These are phyloP conservation scores for Epinephelus cyanopodus DNA, from an alignment of 2,113 vertebrate genomes.

Conservation along the genomic window DNA sequence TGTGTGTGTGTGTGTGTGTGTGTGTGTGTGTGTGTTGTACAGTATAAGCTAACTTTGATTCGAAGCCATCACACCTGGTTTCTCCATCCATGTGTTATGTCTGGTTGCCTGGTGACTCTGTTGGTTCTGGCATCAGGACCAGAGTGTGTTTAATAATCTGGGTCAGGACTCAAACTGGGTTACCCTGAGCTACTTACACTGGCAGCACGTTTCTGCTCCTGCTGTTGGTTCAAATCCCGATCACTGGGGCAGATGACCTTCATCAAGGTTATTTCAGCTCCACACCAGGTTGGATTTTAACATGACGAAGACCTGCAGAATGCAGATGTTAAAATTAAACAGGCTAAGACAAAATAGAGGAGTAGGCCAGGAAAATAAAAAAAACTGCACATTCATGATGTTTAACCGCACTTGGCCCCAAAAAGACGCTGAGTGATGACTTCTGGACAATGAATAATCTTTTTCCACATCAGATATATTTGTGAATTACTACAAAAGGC, in stretches of 20 bases:
- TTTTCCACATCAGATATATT: not conserved
- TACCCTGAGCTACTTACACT: conserved; percentile 26
- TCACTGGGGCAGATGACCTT: not conserved
- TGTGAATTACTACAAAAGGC: not conserved
- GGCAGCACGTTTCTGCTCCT: not conserved
- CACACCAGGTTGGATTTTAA: not conserved
- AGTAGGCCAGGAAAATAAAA: not conserved
- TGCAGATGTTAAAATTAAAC: not conserved
- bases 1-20: not conserved
- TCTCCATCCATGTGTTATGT: conserved; percentile 38
- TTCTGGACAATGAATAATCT: not conserved
- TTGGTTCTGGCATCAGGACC: conserved; percentile 37
- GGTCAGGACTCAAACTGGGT: conserved; percentile 43
- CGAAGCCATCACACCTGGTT: conserved; percentile 32
- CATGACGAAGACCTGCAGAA: not conserved
- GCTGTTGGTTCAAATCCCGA: not conserved
- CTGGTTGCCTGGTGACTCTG: conserved; percentile 44
- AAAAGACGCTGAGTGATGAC: no score
- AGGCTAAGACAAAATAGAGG: not conserved
- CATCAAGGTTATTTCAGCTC: not conserved
- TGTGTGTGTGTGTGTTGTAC: not conserved
- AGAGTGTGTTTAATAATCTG: conserved; percentile 36
- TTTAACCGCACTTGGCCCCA: not conserved
- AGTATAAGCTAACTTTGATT: not conserved
- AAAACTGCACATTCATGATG: not conserved